These are phyloP conservation scores for Phalanger gymnotis DNA, from an alignment of 2,797 vertebrate species.

Conservation along the genomic window DNA sequence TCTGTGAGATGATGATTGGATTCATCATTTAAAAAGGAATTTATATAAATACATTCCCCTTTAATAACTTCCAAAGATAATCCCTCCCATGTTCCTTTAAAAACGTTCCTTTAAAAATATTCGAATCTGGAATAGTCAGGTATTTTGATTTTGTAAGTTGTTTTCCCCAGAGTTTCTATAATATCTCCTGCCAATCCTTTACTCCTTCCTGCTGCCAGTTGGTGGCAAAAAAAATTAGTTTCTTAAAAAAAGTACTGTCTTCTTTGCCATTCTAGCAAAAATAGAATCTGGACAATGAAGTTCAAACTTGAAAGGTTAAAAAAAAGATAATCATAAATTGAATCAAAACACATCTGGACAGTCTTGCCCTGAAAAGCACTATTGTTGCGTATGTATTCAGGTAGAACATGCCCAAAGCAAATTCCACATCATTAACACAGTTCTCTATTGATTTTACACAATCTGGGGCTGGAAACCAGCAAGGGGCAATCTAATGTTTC, in stretches of 20 bases:
- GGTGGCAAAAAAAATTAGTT: constrained; percentile 64
- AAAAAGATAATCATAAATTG: constrained; percentile 67
- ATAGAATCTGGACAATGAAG: constrained; percentile 61
- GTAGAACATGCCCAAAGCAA: constrained; percentile 65
- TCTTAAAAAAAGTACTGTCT: constrained; percentile 42
- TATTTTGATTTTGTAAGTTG: background rate
- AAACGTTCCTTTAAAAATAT: constrained; percentile 31
- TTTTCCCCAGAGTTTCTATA: constrained; percentile 15
- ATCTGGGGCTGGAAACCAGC: constrained; percentile 64
- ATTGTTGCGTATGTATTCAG: constrained; percentile 69
- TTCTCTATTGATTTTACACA: constrained; percentile 68
- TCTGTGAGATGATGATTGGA: constrained; percentile 78
- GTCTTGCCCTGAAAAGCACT: constrained; percentile 64
- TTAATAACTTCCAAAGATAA: constrained; percentile 76
- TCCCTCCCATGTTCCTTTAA: background rate
- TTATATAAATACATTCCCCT: constrained; percentile 76
- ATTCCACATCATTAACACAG: constrained; percentile 76
- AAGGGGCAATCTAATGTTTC: constrained; percentile 58
- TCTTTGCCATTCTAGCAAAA: constrained; percentile 66
- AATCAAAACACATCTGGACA: constrained; percentile 77
- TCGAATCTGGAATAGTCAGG: background rate
- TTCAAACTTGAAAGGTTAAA: constrained; percentile 68
- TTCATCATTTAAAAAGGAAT: constrained; percentile 80
- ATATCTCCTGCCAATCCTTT: constrained; percentile 24
- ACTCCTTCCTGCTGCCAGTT: constrained; percentile 14